Evolutionary conservation across 2,888 invertebrate genomes (phyloP).

Genomic region (Epicampocera succincta): DNA sequence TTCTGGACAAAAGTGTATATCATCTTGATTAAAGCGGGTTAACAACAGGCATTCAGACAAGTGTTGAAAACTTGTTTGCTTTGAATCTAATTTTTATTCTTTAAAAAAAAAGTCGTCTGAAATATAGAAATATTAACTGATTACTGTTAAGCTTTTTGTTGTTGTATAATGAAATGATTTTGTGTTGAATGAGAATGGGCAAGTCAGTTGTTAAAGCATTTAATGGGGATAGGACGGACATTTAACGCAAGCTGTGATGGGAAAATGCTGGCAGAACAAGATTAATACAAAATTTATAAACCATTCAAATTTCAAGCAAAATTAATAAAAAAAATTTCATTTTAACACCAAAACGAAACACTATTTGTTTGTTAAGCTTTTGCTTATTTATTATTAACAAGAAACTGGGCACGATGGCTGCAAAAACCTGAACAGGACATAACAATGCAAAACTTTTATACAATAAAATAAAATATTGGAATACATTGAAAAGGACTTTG

Average conservation of each 20-base stretch:
- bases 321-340: not conserved
- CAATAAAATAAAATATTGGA: conserved; percentile 52
- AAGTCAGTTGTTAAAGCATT: conserved; percentile 52
- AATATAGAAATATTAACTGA: not conserved
- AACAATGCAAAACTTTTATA: conserved; percentile 29
- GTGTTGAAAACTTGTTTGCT: no score
- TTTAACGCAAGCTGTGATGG: conserved; percentile 37
- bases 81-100: not conserved
- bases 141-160: not conserved
- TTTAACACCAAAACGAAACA: conserved; percentile 28
- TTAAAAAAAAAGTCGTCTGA: not conserved
- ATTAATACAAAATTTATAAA: conserved; percentile 28
- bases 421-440: conserved; percentile 36
- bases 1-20: no score
- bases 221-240: conserved; percentile 15
- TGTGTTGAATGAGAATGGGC: conserved; percentile 42
- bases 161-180: conserved; percentile 17
- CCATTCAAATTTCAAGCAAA: conserved; percentile 37
- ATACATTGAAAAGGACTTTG: conserved; percentile 50
- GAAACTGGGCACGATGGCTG: conserved; percentile 6
- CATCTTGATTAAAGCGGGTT: no score
- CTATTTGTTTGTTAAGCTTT: not conserved
- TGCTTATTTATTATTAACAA: conserved; percentile 19
- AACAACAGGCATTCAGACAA: no score
- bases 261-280: not conserved